Conservation (phyloP, 2,888 invertebrate genomes). For the Siphlonurus alternatus region DNA sequence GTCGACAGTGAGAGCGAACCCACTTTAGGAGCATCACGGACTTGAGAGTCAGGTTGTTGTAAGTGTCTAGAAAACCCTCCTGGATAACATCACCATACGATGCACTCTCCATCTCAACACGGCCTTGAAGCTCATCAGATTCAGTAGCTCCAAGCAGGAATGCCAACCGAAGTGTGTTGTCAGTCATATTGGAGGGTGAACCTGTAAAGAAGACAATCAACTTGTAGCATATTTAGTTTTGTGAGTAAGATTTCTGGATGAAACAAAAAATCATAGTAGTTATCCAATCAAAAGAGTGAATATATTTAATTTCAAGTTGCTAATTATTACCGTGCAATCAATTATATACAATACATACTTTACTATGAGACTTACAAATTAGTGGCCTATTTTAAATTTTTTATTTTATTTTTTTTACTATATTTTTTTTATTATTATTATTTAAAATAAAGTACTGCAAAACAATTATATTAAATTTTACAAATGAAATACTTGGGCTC, state of each 20-base stretch:
- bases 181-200: conserved; percentile 22
- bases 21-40: conserved; percentile 72
- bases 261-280: no score
- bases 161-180: conserved; percentile 27
- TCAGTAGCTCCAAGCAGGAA: conserved; percentile 43
- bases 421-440: conserved; percentile 14
- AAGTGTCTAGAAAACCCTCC: conserved; percentile 66
- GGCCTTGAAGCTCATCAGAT: conserved; percentile 40
- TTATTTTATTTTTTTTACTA: background rate
- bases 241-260: no score
- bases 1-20: conserved; percentile 47
- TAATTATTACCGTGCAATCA: background rate
- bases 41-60: conserved; percentile 74
- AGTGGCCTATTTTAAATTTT: background rate
- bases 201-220: conserved; percentile 10
- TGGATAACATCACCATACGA: conserved; percentile 62
- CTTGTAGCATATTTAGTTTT: no score
- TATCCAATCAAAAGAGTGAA: background rate
- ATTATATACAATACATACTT: background rate
- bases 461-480: no score
- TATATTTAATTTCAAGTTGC: background rate
- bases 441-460: no score
- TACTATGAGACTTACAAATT: background rate
- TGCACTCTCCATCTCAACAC: conserved; percentile 46
- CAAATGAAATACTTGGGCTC: no score